Percentiles rank a stretch among this genome's conserved stretches.
Conservation (phyloP, 2,113 vertebrate genomes). For the Cinclus mexicanus region DNA sequence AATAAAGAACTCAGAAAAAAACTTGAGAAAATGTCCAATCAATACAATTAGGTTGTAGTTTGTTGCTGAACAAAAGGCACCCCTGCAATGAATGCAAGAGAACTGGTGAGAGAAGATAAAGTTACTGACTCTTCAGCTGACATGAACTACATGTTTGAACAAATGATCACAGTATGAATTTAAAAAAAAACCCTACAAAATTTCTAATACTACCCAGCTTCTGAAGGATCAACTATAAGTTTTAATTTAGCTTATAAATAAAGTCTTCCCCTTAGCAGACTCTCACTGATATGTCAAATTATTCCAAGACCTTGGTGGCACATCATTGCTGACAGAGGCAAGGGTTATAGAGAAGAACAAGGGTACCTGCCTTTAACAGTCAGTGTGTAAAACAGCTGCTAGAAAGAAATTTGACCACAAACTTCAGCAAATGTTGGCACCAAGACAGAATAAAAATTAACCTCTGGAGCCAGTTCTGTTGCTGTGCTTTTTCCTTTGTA, state of each 20-base stretch:
- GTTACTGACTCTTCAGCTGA: neutral
- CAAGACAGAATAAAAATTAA: neutral
- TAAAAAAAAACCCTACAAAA: neutral
- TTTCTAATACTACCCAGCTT: neutral
- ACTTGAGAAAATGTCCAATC: neutral
- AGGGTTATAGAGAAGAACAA: neutral
- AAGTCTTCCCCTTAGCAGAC: neutral
- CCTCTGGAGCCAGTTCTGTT: neutral
- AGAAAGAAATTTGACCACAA: neutral
- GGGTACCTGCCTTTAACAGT: neutral
- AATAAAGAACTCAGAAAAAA: neutral
- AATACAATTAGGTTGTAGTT: neutral
- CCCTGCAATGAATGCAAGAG: neutral
- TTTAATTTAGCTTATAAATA: neutral
- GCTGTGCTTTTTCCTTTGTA: neutral
- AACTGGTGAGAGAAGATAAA: neutral
- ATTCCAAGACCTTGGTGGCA: neutral
- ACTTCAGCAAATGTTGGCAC: neutral
- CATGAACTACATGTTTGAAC: neutral
- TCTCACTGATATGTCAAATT: neutral
- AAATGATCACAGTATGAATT: neutral
- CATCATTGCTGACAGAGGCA: neutral
- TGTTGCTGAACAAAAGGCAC: neutral
- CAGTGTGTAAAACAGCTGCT: neutral
- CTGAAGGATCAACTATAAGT: neutral